Base-by-base conservation (phyloP, 2,113 vertebrate species). In the Clarias magur region DNA sequence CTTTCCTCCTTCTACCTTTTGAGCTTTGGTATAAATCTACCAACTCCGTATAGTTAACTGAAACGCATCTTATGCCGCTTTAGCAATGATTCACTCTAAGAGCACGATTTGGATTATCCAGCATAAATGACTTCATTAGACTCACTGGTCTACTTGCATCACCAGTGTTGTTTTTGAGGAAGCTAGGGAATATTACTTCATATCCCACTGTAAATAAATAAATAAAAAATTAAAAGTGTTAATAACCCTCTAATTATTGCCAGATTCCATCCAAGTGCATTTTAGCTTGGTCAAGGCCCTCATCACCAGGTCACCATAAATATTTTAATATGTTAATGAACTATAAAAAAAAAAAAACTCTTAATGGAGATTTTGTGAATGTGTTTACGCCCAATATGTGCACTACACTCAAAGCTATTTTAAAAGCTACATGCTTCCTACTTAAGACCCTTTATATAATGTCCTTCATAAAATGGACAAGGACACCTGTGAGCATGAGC, bases 401-500 rank as follows among this genome's bases (percentile, higher is more conserved):
- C 21, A 68, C 42, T 70, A 48, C 38, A 54, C n/a, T 53, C 9
- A 82, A 82, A 42, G 38, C 3, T 48, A 48, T 54, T 2, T 21
- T 54, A 38, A 62, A 17, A 30, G 27, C 57, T 25, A 38, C 42
- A 56, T 34, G 21, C n/a, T 68, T 56, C 16, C 25, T 82, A 25
- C 68, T 63, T 25, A 27, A 27, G 19, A 30, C 23, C 30, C 48
- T 83, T 83, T 30, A 23, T 73, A 13, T 19, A 13, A 70, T 81
- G 60, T 13, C 80, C 65, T 75, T 78, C 27, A 65, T 78, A 67
- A 75, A 78, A 23, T 38, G 81, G 80, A 83, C 27, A 72, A 87
- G 70, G 86, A 82, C 80, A 87, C 80, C 59, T 67, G 70, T 76
- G 81, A 83, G 78, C 59, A 65, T 42, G 85, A 57, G 19, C 62